Evolutionary conservation across 2,797 vertebrate species (phyloP), one percentile per base, ranked within the genome.

Genomic region (Urocyon cinereoargenteus): DNA sequence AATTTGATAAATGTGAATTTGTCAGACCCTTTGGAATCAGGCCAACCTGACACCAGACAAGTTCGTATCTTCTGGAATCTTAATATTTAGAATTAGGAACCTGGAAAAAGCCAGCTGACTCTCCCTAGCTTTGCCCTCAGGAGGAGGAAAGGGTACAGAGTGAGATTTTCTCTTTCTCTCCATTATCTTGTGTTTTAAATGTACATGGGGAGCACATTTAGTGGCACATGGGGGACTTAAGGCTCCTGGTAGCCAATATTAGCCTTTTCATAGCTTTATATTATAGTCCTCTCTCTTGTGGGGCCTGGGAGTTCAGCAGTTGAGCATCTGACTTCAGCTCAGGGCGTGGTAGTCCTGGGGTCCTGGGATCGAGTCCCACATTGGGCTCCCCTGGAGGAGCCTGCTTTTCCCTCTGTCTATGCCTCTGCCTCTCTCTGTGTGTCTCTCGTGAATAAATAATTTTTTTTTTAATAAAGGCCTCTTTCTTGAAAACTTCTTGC

Each of bases 1-100:
- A 79, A 68, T 75, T 55, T 79, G 18, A 88, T 83, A 73, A 62
- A 94, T 88, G 34, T 59, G n/a, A 94, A 26, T 95, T 72, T 84
- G 36, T 64, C 82, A 94, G 61, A 86, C 9, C 3, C 10, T 86
- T 82, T 64, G 6, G 34, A 86, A n/a, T 77, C 85, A 31, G 53
- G n/a, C 18, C 36, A 78, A 18, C 8, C 31, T 57, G 53, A 92
- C 13, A 62, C 86, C 16, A 86, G 68, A 92, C 2, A 62, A n/a
- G 19, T 84, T 81, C n/a, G 0, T 53, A 31, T 86, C n/a, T 94
- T 62, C 15, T 45, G 26, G 9, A 26, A 61, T 51, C 5, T 31
- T 70, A 55, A 19, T 68, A 61, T 18, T 91, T 91, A 68, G n/a
- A 73, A 45, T 77, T 6, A 78, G 36, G 24, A 61, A 59, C 14